phyloP scores from a whole-genome alignment of 2,797 vertebrate species.

The Aplochiton taeniatus region DNA sequence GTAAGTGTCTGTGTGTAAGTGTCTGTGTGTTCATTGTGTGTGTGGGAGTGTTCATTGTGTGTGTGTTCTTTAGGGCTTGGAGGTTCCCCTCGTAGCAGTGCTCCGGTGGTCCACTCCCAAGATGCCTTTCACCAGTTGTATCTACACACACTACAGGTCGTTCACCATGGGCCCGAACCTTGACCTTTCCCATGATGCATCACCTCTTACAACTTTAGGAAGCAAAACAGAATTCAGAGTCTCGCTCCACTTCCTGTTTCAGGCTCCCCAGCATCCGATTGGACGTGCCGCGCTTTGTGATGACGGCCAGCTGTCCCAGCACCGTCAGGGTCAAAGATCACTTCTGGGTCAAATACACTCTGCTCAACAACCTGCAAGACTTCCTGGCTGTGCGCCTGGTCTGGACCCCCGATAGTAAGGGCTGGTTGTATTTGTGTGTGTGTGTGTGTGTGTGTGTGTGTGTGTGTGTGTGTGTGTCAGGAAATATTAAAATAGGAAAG shows the following conservation, averaged over 20 bases:
- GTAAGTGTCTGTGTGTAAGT: background rate
- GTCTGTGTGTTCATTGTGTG: background rate
- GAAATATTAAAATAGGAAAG: background rate
- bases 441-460: background rate
- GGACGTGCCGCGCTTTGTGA: slow-evolving; percentile 87
- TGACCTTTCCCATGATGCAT: no score
- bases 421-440: background rate
- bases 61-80: slow-evolving; percentile 78
- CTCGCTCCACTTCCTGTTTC: background rate
- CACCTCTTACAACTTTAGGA: no score
- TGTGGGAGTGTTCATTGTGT: background rate
- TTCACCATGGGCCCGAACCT: background rate
- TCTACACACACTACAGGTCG: slow-evolving; percentile 91
- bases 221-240: background rate
- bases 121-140: slow-evolving; percentile 89
- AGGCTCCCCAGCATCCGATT: slow-evolving; percentile 88
- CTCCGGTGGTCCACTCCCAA: slow-evolving; percentile 92
- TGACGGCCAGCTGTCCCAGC: slow-evolving; percentile 88
- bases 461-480: background rate
- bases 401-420: slow-evolving; percentile 88
- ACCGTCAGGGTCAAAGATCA: slow-evolving; percentile 79
- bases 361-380: slow-evolving; percentile 93
- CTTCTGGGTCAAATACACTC: slow-evolving; percentile 89
- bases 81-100: slow-evolving; percentile 89
- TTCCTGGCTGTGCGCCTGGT: slow-evolving; percentile 90